Percentiles rank a stretch among this genome's conserved stretches.
Conservation (phyloP, 2,888 invertebrate species). For the Apamea epomidion region DNA sequence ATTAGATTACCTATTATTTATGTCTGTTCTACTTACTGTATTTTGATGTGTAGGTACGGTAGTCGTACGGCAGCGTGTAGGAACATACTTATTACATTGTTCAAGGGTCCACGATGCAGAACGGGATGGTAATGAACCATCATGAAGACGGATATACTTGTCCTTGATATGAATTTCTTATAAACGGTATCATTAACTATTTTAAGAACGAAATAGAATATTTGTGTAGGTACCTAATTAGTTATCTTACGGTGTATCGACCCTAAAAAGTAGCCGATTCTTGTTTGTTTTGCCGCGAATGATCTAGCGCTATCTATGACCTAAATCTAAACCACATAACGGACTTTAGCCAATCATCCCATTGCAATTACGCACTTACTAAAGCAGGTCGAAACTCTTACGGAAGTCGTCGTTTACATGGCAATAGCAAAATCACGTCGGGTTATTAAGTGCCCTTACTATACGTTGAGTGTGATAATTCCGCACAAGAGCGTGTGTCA, state of each 20-base stretch:
- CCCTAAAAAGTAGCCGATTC: background rate
- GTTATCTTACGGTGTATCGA: background rate
- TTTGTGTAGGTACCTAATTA: no score
- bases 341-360: slow-evolving; percentile 30
- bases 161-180: slow-evolving; percentile 11
- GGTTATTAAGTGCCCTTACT: slow-evolving; percentile 81
- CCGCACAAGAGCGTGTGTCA: slow-evolving; percentile 80
- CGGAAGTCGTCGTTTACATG: slow-evolving; percentile 46
- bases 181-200: background rate
- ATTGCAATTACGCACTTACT: slow-evolving; percentile 25
- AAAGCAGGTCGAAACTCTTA: slow-evolving; percentile 37
- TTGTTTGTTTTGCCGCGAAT: slow-evolving; percentile 10
- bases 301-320: slow-evolving; percentile 29
- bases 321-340: slow-evolving; percentile 50
- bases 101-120: slow-evolving; percentile 29
- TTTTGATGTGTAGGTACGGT: slow-evolving; percentile 18
- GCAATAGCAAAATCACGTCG: slow-evolving; percentile 54
- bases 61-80: slow-evolving; percentile 1
- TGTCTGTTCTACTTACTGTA: background rate
- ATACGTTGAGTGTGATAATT: slow-evolving; percentile 74
- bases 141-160: background rate
- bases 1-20: slow-evolving; percentile 37
- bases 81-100: slow-evolving; percentile 25
- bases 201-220: background rate
- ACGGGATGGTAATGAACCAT: slow-evolving; percentile 26